phyloP scores from a whole-genome alignment of 92 coral and sea anemone species.

The Porites divaricata region DNA sequence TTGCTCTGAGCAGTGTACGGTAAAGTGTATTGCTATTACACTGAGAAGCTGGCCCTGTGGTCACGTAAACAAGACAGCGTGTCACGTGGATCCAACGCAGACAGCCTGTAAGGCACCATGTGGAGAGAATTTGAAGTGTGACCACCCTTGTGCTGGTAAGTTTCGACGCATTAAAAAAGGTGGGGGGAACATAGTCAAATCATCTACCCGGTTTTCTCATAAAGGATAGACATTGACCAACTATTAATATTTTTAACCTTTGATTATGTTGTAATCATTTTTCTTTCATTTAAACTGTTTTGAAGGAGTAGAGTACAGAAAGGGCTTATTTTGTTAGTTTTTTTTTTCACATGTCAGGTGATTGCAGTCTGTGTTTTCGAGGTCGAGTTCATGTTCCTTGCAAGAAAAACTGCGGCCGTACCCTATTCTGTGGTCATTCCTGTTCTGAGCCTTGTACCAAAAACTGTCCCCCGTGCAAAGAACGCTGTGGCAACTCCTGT shows the following conservation, averaged over 20 bases:
- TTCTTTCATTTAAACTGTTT: too few relatives aligned
- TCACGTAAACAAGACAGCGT: conserved; percentile 60
- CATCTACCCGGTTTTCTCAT: too few relatives aligned
- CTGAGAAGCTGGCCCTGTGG: conserved; percentile 78
- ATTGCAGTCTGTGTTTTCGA: conserved; percentile 69
- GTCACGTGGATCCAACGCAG: conserved; percentile 62
- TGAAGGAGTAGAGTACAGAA: too few relatives aligned
- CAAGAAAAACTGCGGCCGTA: conserved; percentile 69
- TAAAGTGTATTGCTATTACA: conserved; percentile 47
- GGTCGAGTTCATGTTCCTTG: conserved; percentile 85
- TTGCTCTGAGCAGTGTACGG: conserved; percentile 78
- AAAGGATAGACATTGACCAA: too few relatives aligned
- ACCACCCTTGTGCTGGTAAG: conserved; percentile 85
- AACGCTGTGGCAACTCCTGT: conserved; percentile 77
- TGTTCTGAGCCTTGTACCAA: conserved; percentile 80
- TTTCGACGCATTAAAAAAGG: too few relatives aligned
- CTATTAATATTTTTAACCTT: too few relatives aligned
- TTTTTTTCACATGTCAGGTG: conserved; percentile 39
- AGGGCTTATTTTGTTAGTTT: too few relatives aligned
- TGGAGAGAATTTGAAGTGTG: conserved; percentile 68
- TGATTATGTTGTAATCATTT: too few relatives aligned
- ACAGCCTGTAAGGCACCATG: conserved; percentile 73
- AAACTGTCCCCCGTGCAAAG: conserved; percentile 87
- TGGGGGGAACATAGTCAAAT: too few relatives aligned
- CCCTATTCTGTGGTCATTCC: conserved; percentile 82